These are phyloP conservation scores for Hirudo medicinalis DNA, from an alignment of 1,140 invertebrate species.

Conservation along the genomic window DNA sequence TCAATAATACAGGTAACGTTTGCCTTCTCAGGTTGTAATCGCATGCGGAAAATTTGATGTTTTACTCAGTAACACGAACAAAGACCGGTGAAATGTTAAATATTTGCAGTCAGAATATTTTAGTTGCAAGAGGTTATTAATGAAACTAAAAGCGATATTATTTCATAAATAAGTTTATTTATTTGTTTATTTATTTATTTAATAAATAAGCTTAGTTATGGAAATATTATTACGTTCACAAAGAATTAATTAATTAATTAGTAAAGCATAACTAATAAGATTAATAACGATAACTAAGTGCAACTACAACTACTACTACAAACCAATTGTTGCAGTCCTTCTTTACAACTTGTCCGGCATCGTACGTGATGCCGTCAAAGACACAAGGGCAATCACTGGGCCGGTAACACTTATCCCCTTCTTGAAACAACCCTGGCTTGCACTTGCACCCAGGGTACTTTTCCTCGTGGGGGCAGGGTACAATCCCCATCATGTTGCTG, in stretches of 20 bases:
- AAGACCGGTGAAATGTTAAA: not conserved
- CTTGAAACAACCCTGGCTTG: not conserved
- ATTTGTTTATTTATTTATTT: no score
- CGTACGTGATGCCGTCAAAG: not conserved
- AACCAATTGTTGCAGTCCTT: conserved; percentile 6
- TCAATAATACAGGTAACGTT: no score
- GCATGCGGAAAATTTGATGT: not conserved
- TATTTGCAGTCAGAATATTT: not conserved
- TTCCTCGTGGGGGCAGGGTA: not conserved
- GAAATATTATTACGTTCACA: no score
- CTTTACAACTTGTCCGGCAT: not conserved
- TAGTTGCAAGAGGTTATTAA: no score
- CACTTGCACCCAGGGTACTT: conserved; percentile 7
- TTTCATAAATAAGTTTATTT: no score
- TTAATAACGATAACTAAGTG: no score
- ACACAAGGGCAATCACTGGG: not conserved
- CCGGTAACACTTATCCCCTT: not conserved
- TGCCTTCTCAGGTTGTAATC: not conserved
- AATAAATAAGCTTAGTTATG: no score
- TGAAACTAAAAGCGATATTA: no score
- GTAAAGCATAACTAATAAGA: no score
- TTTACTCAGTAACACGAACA: not conserved
- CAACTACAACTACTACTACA: not conserved
- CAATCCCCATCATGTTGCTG: not conserved
- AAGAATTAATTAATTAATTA: no score